Conservation (phyloP, 2,113 vertebrate species). For the Saguinus imperator region DNA sequence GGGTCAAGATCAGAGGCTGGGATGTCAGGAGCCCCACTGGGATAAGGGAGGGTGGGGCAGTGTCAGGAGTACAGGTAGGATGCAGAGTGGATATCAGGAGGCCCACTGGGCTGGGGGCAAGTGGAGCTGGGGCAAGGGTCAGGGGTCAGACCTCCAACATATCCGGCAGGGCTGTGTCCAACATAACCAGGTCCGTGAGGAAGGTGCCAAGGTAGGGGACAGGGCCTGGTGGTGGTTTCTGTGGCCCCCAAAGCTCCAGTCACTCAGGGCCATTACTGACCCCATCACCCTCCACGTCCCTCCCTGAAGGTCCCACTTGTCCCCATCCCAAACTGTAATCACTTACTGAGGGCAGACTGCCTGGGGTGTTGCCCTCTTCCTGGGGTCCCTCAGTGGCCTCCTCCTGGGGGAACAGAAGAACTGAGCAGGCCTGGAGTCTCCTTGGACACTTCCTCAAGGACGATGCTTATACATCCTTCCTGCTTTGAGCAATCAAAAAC, state of each 20-base stretch:
- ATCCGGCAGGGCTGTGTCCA: constrained; percentile 92
- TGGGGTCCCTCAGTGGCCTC: constrained; percentile 31
- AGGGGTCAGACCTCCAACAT: constrained; percentile 85
- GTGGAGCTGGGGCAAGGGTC: background rate
- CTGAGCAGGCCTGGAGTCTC: background rate
- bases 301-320: background rate
- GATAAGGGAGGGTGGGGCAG: background rate
- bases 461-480: background rate
- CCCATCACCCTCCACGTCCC: background rate
- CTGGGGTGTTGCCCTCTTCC: background rate
- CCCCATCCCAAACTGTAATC: background rate
- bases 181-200: constrained; percentile 92
- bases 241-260: constrained; percentile 37
- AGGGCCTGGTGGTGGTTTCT: constrained; percentile 83
- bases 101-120: background rate
- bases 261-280: background rate
- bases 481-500: background rate
- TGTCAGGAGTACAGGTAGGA: background rate
- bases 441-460: background rate
- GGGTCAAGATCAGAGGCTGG: background rate
- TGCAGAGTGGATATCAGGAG: background rate
- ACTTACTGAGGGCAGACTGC: constrained; percentile 46
- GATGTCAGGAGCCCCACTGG: background rate
- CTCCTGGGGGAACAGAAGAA: constrained; percentile 23
- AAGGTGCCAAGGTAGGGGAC: constrained; percentile 94